A percentile compares a stretch with the other conserved stretches of the same genome.
phyloP scores from a whole-genome alignment of 2,888 invertebrate genomes.

The Amphiduros pacificus region DNA sequence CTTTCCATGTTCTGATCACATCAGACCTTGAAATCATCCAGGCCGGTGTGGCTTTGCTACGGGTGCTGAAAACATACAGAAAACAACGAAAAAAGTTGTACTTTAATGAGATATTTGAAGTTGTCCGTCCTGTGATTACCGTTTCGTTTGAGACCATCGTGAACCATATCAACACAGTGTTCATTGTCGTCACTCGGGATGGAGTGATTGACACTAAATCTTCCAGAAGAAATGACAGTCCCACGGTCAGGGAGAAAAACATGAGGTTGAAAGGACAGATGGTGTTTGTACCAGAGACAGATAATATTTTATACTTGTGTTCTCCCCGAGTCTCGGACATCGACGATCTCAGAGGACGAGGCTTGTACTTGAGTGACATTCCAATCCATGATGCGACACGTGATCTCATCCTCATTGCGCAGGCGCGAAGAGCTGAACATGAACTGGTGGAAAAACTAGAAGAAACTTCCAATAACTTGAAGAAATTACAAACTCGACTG shows the following conservation, averaged over 20 bases:
- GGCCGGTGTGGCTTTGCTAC: slow-evolving; percentile 24
- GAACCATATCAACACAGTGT: slow-evolving; percentile 92
- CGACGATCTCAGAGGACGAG: slow-evolving; percentile 34
- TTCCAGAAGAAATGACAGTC: neutral
- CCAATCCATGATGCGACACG: slow-evolving; percentile 39
- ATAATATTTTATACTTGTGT: slow-evolving; percentile 37
- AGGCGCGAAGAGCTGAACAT: slow-evolving; percentile 35
- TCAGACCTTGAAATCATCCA: slow-evolving; percentile 27
- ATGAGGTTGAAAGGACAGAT: slow-evolving; percentile 41
- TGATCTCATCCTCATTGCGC: slow-evolving; percentile 39
- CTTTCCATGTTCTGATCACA: slow-evolving; percentile 39
- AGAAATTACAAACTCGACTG: slow-evolving; percentile 35
- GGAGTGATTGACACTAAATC: slow-evolving; percentile 5
- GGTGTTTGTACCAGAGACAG: slow-evolving; percentile 38
- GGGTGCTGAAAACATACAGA: slow-evolving; percentile 16
- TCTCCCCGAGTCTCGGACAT: slow-evolving; percentile 37
- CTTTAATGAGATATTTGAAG: slow-evolving; percentile 68
- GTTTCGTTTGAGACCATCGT: slow-evolving; percentile 87
- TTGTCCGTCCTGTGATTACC: slow-evolving; percentile 82
- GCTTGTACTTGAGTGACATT: slow-evolving; percentile 39
- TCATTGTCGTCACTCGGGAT: slow-evolving; percentile 61
- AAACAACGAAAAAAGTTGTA: neutral
- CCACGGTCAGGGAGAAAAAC: neutral
- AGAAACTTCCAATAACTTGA: slow-evolving; percentile 40
- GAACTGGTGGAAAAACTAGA: slow-evolving; percentile 43